Evolutionary conservation across 2,797 vertebrate genomes (phyloP).

Genomic region (Eurystomus glaucurus): DNA sequence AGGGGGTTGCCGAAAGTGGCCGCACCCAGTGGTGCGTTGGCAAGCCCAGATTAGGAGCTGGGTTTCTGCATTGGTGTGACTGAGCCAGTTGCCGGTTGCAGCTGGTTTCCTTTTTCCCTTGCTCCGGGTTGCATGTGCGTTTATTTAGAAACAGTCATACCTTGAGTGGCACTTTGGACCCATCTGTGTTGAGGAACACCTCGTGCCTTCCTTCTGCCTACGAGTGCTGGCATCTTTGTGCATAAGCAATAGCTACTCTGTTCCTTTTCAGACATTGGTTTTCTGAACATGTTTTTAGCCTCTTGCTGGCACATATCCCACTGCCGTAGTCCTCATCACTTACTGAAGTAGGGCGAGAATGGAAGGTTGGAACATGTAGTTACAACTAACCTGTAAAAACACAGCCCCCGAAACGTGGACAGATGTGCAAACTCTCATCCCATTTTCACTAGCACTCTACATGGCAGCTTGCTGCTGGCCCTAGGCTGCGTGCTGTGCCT

Average conservation of each 20-base stretch:
- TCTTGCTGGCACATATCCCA: fast-evolving
- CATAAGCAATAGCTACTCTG: not conserved
- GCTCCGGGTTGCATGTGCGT: fast-evolving
- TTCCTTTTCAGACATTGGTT: not conserved
- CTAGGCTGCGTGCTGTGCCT: not conserved
- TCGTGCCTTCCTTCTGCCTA: not conserved
- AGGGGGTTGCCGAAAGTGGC: not conserved
- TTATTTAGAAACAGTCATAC: not conserved
- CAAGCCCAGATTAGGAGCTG: not conserved
- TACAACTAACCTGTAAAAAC: not conserved
- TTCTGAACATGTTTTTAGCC: not conserved
- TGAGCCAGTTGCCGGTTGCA: not conserved
- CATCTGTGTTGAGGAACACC: not conserved
- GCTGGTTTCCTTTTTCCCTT: not conserved
- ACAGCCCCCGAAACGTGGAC: not conserved
- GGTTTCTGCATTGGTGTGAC: not conserved
- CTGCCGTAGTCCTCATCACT: not conserved
- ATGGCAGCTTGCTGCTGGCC: not conserved
- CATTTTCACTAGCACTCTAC: not conserved
- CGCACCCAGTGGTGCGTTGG: fast-evolving
- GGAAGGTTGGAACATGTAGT: not conserved
- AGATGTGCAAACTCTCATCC: not conserved
- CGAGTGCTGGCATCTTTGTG: not conserved
- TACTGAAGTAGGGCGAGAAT: not conserved
- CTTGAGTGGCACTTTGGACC: not conserved